Percentiles rank a stretch among this genome's conserved stretches.
These are phyloP conservation scores for Melinaea marsaeus DNA, from an alignment of 2,888 invertebrate species.

Conservation along the genomic window DNA sequence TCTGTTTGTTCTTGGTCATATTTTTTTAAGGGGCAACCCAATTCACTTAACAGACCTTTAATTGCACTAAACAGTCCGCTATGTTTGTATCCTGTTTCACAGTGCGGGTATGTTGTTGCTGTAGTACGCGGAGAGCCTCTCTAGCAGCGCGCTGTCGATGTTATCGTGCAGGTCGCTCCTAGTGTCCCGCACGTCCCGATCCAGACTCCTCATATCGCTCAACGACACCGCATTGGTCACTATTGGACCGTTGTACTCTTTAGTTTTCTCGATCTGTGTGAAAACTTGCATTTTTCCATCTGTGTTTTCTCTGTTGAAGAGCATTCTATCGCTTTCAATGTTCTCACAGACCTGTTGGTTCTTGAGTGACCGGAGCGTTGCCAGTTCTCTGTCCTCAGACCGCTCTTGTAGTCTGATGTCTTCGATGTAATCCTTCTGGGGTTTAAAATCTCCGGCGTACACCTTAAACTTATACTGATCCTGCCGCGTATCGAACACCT, in stretches of 20 bases:
- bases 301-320: constrained; percentile 46
- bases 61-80: constrained; percentile 20
- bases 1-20: too few species aligned
- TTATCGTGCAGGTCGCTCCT: constrained; percentile 46
- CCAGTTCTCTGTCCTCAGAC: constrained; percentile 45
- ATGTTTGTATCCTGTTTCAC: constrained; percentile 34
- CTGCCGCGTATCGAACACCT: constrained; percentile 45
- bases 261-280: constrained; percentile 56
- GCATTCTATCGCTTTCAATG: constrained; percentile 36
- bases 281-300: constrained; percentile 65
- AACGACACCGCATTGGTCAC: constrained; percentile 40
- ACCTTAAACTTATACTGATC: constrained; percentile 50
- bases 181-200: constrained; percentile 47
- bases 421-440: constrained; percentile 35
- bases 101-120: constrained; percentile 55
- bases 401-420: constrained; percentile 32
- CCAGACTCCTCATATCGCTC: constrained; percentile 51
- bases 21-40: neutral
- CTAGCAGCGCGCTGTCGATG: constrained; percentile 58
- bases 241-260: constrained; percentile 42
- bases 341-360: constrained; percentile 33
- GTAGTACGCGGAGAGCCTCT: constrained; percentile 59
- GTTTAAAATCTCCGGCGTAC: constrained; percentile 28
- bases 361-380: constrained; percentile 46
- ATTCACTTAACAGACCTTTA: constrained; percentile 4